Evolutionary conservation across 2,113 vertebrate species (phyloP).

Genomic region (Podarcis cretensis): DNA sequence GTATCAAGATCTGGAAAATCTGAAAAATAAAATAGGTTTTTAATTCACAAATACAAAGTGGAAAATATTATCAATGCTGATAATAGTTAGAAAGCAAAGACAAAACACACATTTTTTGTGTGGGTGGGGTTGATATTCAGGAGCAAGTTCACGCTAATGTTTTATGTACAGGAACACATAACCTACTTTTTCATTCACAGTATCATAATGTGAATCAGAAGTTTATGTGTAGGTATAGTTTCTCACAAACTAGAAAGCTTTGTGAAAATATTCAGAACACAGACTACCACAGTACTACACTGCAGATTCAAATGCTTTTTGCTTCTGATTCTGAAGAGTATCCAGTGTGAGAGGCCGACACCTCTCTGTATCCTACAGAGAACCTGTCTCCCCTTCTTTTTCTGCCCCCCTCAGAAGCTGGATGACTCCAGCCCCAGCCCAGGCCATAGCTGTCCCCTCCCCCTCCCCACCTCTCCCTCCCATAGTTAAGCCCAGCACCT

Average conservation of each 20-base stretch:
- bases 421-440: too few relatives aligned
- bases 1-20: conserved; percentile 85
- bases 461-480: too few relatives aligned
- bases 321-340: not conserved
- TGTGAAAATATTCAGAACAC: not conserved
- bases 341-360: not conserved
- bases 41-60: not conserved
- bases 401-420: too few relatives aligned
- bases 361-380: not conserved
- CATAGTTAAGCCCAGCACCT: too few relatives aligned
- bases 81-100: not conserved
- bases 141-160: not conserved
- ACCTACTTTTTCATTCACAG: not conserved
- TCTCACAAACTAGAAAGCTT: not conserved
- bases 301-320: not conserved
- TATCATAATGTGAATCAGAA: not conserved
- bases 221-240: not conserved
- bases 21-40: conserved; percentile 50
- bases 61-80: not conserved
- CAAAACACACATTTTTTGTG: not conserved
- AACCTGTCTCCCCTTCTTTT: not conserved
- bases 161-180: not conserved
- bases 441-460: too few relatives aligned
- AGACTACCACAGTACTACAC: not conserved
- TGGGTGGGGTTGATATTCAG: not conserved